Percentiles rank a stretch among this genome's conserved stretches.
phyloP scores from a whole-genome alignment of 2,797 vertebrate genomes.

The Thaleichthys pacificus region DNA sequence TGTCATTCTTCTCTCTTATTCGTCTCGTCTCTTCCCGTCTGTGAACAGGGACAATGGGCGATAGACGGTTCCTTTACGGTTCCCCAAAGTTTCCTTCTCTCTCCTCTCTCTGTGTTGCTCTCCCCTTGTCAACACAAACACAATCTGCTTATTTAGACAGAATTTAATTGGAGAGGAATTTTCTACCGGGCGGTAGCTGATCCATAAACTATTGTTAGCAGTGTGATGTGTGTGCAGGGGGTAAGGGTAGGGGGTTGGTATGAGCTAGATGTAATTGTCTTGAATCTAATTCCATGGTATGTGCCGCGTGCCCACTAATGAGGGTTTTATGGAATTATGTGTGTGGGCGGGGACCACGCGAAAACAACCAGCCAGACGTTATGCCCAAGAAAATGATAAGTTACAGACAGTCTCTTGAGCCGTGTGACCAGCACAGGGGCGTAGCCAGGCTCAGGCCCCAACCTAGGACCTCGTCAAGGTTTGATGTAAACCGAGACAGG shows the following conservation, averaged over 20 bases:
- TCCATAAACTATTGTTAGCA: slow-evolving; percentile 48
- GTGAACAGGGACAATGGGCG: background rate
- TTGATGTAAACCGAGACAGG: too few species aligned
- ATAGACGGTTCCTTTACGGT: background rate
- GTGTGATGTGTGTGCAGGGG: slow-evolving; percentile 20
- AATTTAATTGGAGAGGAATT: slow-evolving; percentile 30
- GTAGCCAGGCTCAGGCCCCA: background rate
- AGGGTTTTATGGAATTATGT: slow-evolving; percentile 27
- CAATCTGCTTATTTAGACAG: slow-evolving; percentile 58
- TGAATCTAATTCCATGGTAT: background rate
- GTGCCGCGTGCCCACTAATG: slow-evolving; percentile 26
- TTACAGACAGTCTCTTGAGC: background rate
- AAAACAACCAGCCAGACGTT: slow-evolving; percentile 5
- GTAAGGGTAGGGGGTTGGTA: slow-evolving; percentile 13
- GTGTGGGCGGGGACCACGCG: slow-evolving; percentile 19
- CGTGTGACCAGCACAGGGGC: too few species aligned
- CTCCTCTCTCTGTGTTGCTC: slow-evolving; percentile 35
- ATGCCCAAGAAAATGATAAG: slow-evolving; percentile 15
- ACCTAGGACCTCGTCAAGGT: too few species aligned
- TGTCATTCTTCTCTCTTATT: slow-evolving; percentile 20
- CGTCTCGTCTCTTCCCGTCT: background rate
- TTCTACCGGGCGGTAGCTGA: slow-evolving; percentile 31
- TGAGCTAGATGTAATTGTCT: background rate
- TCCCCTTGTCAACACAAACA: slow-evolving; percentile 46
- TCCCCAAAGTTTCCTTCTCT: too few species aligned